These are phyloP conservation scores for Tipula vernalis DNA, from an alignment of 2,888 invertebrate species.

Conservation along the genomic window DNA sequence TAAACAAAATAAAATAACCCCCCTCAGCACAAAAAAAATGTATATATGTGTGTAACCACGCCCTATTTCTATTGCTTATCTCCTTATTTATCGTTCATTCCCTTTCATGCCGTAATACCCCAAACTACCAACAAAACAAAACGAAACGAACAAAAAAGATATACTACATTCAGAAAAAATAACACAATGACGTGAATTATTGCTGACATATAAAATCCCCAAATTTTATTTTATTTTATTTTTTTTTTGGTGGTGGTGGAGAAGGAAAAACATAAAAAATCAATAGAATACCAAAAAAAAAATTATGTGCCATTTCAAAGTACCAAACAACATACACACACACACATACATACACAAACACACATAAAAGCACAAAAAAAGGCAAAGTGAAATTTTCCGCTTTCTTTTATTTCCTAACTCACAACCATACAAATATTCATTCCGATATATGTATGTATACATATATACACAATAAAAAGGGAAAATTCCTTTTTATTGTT, in stretches of 20 bases:
- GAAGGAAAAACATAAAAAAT: conserved; percentile 7
- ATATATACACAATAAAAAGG: not conserved
- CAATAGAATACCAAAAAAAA: not conserved
- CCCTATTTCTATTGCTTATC: not conserved
- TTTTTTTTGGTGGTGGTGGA: not conserved
- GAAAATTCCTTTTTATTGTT: not conserved
- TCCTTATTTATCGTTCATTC: not conserved
- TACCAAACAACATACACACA: not conserved
- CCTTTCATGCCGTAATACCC: not conserved
- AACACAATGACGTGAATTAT: conserved; percentile 11
- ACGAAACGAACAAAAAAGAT: not conserved
- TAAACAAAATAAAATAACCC: not conserved
- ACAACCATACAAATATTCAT: not conserved
- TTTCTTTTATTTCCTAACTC: not conserved
- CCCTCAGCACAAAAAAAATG: not conserved
- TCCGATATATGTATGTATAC: too few species aligned
- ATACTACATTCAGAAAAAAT: not conserved
- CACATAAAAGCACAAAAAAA: not conserved
- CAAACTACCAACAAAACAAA: not conserved
- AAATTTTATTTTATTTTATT: not conserved
- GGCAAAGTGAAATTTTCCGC: not conserved
- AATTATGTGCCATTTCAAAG: not conserved
- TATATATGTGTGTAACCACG: not conserved
- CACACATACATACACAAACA: not conserved
- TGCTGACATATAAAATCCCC: conserved; percentile 12